A percentile compares a stretch with the other conserved stretches of the same genome.
These are phyloP conservation scores for Gopherus flavomarginatus DNA, from an alignment of 2,113 vertebrate species.

Conservation along the genomic window DNA sequence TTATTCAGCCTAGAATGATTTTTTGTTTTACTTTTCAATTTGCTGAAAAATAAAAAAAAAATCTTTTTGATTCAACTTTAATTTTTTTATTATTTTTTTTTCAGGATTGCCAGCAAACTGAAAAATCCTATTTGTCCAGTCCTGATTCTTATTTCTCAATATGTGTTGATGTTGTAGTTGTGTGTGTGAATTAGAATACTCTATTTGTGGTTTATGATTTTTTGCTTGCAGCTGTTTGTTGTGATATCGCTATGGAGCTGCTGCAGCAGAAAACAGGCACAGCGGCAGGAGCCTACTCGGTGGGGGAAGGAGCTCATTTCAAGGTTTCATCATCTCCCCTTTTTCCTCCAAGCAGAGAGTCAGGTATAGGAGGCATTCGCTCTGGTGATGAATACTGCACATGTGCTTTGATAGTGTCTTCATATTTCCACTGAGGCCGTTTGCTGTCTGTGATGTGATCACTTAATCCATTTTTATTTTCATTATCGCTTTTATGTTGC, in stretches of 20 bases:
- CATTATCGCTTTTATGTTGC: background rate
- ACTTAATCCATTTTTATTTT: background rate
- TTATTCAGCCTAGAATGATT: background rate
- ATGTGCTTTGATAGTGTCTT: background rate
- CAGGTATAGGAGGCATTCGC: background rate
- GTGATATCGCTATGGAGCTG: background rate
- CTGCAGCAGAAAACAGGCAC: background rate
- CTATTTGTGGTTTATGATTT: background rate
- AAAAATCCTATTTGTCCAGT: background rate
- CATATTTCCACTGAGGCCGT: background rate
- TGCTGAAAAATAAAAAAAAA: background rate
- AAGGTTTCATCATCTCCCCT: background rate
- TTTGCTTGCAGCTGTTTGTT: background rate
- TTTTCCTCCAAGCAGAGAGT: background rate
- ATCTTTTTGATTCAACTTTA: background rate
- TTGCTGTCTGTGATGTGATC: background rate
- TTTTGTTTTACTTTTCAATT: background rate
- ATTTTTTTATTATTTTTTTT: background rate
- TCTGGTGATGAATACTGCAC: background rate
- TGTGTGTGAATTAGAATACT: background rate
- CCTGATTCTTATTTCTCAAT: background rate
- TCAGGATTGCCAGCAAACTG: background rate
- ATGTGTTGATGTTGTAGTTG: background rate
- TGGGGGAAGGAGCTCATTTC: background rate
- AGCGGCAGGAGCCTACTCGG: background rate